Percentiles rank a stretch among this genome's conserved stretches.
Conservation (phyloP, 1,140 invertebrate genomes). For the Colletes gigas region DNA sequence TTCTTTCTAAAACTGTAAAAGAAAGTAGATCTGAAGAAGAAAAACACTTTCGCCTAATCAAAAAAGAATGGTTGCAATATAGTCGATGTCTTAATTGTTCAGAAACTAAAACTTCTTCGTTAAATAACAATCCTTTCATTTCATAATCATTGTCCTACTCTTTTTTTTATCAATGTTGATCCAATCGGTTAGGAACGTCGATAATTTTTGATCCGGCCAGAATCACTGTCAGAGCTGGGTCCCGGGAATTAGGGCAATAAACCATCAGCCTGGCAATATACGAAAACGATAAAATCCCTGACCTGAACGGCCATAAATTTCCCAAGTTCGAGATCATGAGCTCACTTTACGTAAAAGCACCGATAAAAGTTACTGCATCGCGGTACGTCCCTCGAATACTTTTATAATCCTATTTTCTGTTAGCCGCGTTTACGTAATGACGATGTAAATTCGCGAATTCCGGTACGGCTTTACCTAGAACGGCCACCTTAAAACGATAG, state of each 20-base stretch:
- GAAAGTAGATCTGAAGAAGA: no score
- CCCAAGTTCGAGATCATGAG: background rate
- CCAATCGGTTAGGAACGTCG: background rate
- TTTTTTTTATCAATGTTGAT: no score
- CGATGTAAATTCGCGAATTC: conserved; percentile 34
- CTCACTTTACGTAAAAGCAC: background rate
- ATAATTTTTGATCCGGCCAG: background rate
- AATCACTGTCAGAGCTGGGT: background rate
- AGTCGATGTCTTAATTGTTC: no score
- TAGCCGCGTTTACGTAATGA: background rate
- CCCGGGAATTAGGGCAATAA: background rate
- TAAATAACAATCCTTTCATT: no score
- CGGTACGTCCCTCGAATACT: background rate
- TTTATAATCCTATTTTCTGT: conserved; percentile 11
- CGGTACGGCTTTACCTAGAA: background rate
- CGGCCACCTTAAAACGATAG: conserved; percentile 19
- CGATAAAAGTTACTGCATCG: conserved; percentile 9
- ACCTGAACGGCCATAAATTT: background rate
- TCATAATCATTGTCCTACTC: no score
- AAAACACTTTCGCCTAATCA: no score
- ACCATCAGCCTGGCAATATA: background rate
- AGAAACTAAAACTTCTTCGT: no score
- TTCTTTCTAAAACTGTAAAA: no score
- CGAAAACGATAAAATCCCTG: background rate
- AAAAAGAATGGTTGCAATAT: no score